Evolutionary conservation across 1,140 invertebrate genomes (phyloP).

Genomic region (Caenorhabditis briggsae): DNA sequence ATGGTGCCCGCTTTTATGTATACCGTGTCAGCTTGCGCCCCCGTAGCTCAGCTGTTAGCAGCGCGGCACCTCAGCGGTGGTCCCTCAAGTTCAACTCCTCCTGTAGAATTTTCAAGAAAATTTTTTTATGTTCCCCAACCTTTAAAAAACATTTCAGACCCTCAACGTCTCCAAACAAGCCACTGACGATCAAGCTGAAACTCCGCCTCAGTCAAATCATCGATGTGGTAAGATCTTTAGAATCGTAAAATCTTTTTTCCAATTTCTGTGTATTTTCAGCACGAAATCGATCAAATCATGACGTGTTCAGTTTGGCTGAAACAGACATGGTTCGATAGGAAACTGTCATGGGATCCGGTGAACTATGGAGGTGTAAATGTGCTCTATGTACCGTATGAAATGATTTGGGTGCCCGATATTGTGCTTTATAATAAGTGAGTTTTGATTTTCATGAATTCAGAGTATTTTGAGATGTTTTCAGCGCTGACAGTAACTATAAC

Average conservation of each 20-base stretch:
- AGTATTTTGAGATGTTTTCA: conserved; percentile 67
- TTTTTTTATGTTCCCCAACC: too few species aligned
- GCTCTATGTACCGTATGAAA: conserved; percentile 83
- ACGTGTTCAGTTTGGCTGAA: conserved; percentile 95
- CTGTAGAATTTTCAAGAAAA: not conserved
- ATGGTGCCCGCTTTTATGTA: too few species aligned
- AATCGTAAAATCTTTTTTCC: conserved; percentile 10
- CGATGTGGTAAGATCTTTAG: conserved; percentile 85
- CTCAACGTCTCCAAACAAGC: conserved; percentile 91
- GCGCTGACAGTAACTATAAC: conserved; percentile 81
- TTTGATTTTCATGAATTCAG: not conserved
- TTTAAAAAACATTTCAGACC: conserved; percentile 84
- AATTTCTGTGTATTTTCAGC: conserved; percentile 81
- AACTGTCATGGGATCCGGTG: conserved; percentile 93
- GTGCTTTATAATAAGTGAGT: conserved; percentile 72
- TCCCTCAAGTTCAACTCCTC: not conserved
- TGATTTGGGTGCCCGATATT: conserved; percentile 93
- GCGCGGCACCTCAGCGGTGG: not conserved
- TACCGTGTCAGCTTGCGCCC: too few species aligned
- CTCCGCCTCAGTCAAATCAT: conserved; percentile 93
- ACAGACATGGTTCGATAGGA: conserved; percentile 93
- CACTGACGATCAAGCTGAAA: conserved; percentile 91
- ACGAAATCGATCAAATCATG: conserved; percentile 94
- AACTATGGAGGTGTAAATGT: conserved; percentile 92
- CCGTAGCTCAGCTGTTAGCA: too few species aligned